Evolutionary conservation across 2,113 vertebrate genomes (phyloP), one percentile per base, ranked within the genome.

Genomic region (Junco hyemalis): DNA sequence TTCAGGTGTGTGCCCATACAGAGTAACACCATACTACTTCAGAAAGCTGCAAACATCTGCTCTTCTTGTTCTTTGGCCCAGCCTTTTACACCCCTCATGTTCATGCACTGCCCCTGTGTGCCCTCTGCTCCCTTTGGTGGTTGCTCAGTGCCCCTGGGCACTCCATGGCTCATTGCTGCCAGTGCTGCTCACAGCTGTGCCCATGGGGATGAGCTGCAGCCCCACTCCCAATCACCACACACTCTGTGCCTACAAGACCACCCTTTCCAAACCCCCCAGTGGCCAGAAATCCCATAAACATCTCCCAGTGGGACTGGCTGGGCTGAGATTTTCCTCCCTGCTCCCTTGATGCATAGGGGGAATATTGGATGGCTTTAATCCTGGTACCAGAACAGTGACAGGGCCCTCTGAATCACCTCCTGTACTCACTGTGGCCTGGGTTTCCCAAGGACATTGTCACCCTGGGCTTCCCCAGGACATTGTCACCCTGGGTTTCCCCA

Each of bases 81-180:
- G 7, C 33, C 4, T n/a, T 14, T 57, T 9, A n/a, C 5, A 3
- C 13, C 54, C 54, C 54, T n/a, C 5, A 2, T n/a, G 5, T 23
- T 10, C 0, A n/a, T 57, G 54, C 21, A 6, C 13, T n/a, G 54
- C 54, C 1, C 33, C 54, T n/a, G 31, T 22, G 54, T 56, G 54
- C 54, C 54, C 54, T 57, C 21, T 57, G 54, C 3, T 57, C 54
- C 54, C 33, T 23, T 6, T 57, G 54, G 54, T 14, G 54, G 13
- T 14, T n/a, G 54, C n/a, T 22, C 54, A 23, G 54, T n/a, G 54
- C 21, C 33, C 54, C 33, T 57, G 54, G 54, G 54, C 54, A n/a
- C 54, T 23, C 33, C 54, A 14, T n/a, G 54, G 54, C 54, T 57
- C 54, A 15, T 5, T 57, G 54, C 54, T 57, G 33, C 3, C 54